Conservation (phyloP, 2,888 invertebrate species). For the Masnerella sp. region DNA sequence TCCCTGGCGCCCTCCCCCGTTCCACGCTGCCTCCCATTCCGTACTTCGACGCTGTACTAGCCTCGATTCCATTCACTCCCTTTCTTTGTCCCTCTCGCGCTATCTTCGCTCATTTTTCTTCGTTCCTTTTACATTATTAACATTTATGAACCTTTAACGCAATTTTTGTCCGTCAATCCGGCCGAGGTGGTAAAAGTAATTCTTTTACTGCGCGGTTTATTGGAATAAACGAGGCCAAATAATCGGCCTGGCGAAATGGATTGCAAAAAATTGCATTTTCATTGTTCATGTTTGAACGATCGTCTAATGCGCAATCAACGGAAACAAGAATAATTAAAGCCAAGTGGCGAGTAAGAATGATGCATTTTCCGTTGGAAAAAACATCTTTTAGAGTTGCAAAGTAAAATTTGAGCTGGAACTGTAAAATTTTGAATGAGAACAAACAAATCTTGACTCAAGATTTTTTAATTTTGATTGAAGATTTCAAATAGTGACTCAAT, state of each 20-base stretch:
- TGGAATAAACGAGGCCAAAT: constrained; percentile 25
- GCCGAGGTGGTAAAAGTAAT: constrained; percentile 25
- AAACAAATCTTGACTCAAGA: no score
- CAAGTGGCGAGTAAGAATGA: no score
- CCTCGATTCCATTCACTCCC: constrained; percentile 54
- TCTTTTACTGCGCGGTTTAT: constrained; percentile 32
- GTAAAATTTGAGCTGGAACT: no score
- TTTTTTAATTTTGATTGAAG: no score
- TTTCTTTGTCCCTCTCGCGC: constrained; percentile 58
- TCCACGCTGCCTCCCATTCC: constrained; percentile 13
- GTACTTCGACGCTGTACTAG: constrained; percentile 44
- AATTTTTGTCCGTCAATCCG: constrained; percentile 49
- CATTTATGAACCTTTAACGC: constrained; percentile 54
- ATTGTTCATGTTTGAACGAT: no score
- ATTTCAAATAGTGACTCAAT: no score
- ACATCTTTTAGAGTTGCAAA: no score
- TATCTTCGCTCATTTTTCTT: constrained; percentile 44
- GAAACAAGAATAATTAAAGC: not conserved
- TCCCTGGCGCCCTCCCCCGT: constrained; percentile 1
- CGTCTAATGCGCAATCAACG: not conserved
- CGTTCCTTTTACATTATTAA: constrained; percentile 48
- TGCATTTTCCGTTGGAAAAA: no score
- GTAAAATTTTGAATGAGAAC: no score
- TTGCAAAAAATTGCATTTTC: no score
- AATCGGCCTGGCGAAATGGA: constrained; percentile 16